phyloP scores from a whole-genome alignment of 2,888 invertebrate species.

The Abrostola tripartita region DNA sequence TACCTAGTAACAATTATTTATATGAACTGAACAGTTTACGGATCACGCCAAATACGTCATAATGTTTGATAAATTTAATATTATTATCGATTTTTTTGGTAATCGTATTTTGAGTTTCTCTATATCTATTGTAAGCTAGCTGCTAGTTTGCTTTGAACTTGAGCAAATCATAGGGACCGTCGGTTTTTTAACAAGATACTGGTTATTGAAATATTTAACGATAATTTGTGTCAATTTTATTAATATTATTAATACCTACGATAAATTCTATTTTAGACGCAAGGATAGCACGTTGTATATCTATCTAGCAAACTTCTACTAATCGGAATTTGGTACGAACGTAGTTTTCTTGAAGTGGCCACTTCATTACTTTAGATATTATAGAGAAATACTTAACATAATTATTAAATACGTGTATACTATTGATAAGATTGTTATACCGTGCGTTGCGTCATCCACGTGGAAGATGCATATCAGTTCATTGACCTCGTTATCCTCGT shows the following conservation, averaged over 20 bases:
- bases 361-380: slow-evolving; percentile 3
- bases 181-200: not conserved
- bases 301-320: slow-evolving; percentile 1
- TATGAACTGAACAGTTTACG: slow-evolving; percentile 6
- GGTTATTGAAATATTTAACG: not conserved
- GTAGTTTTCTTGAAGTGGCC: not conserved
- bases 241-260: not conserved
- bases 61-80: not conserved
- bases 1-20: slow-evolving; percentile 11
- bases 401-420: slow-evolving; percentile 49
- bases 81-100: not conserved
- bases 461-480: slow-evolving; percentile 60
- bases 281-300: slow-evolving; percentile 1
- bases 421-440: slow-evolving; percentile 62
- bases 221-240: slow-evolving; percentile 4
- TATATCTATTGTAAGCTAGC: not conserved
- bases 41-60: not conserved
- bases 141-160: not conserved
- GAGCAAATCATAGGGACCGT: slow-evolving; percentile 1
- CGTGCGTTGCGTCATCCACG: slow-evolving; percentile 56
- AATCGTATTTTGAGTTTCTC: not conserved
- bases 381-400: slow-evolving; percentile 54
- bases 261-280: slow-evolving; percentile 1
- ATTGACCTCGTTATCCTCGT: slow-evolving; percentile 53
- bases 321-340: not conserved